Percentiles rank a stretch among this genome's conserved stretches.
These are phyloP conservation scores for Theodoxus fluviatilis DNA, from an alignment of 2,888 invertebrate genomes.

Conservation along the genomic window DNA sequence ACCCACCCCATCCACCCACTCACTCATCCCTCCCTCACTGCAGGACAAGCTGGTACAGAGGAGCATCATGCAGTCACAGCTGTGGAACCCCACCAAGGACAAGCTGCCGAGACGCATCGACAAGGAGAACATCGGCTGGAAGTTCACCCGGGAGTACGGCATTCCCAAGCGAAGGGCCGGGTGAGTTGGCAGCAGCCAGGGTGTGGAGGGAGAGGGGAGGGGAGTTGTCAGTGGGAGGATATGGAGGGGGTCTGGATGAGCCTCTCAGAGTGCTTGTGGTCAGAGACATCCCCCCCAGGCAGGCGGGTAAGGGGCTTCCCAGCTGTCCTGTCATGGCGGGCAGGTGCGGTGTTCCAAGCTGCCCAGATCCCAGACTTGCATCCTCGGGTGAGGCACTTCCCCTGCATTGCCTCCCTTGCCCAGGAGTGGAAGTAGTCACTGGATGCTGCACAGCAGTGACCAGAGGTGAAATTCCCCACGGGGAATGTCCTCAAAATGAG, in stretches of 20 bases:
- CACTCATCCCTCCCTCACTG: neutral
- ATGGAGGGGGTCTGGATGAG: neutral
- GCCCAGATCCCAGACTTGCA: no score
- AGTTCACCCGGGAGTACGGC: conserved; percentile 71
- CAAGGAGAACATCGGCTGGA: conserved; percentile 75
- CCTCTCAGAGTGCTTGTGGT: no score
- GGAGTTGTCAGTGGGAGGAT: neutral
- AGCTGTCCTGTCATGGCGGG: no score
- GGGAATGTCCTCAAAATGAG: no score
- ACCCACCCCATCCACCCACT: neutral
- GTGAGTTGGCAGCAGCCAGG: conserved; percentile 53
- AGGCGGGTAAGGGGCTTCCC: no score
- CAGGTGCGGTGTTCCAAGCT: no score
- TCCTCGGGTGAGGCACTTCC: no score
- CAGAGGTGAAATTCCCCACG: no score
- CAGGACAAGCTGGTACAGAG: conserved; percentile 54
- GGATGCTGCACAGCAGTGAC: no score
- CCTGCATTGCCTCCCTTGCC: no score
- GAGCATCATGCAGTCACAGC: conserved; percentile 63
- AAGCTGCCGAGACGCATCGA: conserved; percentile 79
- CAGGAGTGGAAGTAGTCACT: no score
- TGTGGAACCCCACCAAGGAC: conserved; percentile 78
- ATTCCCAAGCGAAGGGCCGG: conserved; percentile 66
- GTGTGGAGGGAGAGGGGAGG: conserved; percentile 29
- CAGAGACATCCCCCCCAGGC: no score